Evolutionary conservation across 2,888 invertebrate genomes (phyloP).

Genomic region (Cryptus viduatorius): DNA sequence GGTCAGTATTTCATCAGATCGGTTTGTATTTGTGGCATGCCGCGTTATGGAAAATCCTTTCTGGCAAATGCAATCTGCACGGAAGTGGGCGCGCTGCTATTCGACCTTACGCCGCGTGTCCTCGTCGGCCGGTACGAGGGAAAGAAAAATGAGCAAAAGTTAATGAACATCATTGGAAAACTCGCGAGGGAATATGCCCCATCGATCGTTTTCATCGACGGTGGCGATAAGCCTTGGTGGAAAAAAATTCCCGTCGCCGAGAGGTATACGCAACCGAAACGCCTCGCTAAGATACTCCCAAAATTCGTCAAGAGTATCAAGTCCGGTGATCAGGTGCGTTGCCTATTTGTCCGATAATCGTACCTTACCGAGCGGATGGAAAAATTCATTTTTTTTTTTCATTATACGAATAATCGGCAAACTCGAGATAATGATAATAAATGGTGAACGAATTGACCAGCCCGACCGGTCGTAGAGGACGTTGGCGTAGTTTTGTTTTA

Average conservation of each 20-base stretch:
- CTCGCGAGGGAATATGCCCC: slow-evolving; percentile 90
- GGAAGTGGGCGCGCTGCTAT: slow-evolving; percentile 89
- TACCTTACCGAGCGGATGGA: background rate
- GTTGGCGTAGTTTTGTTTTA: slow-evolving; percentile 25
- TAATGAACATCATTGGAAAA: slow-evolving; percentile 89
- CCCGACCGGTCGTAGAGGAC: slow-evolving; percentile 1
- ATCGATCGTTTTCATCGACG: slow-evolving; percentile 90
- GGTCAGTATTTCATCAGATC: too few relatives aligned
- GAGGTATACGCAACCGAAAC: slow-evolving; percentile 89
- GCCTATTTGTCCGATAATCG: background rate
- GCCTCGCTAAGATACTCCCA: slow-evolving; percentile 89
- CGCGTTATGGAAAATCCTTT: slow-evolving; percentile 90
- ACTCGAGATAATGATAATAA: background rate
- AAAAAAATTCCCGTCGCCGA: slow-evolving; percentile 89
- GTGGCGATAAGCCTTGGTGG: slow-evolving; percentile 89
- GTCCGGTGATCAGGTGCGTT: slow-evolving; percentile 86
- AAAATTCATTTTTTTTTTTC: background rate
- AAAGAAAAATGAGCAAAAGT: slow-evolving; percentile 88
- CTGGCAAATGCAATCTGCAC: slow-evolving; percentile 91
- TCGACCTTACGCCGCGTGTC: slow-evolving; percentile 91
- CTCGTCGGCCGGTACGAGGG: slow-evolving; percentile 90
- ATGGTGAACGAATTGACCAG: background rate
- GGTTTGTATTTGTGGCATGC: slow-evolving; percentile 90
- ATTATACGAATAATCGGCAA: background rate
- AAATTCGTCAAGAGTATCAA: slow-evolving; percentile 90